phyloP scores from a whole-genome alignment of 2,888 invertebrate species.

The Amphimallon solstitiale region DNA sequence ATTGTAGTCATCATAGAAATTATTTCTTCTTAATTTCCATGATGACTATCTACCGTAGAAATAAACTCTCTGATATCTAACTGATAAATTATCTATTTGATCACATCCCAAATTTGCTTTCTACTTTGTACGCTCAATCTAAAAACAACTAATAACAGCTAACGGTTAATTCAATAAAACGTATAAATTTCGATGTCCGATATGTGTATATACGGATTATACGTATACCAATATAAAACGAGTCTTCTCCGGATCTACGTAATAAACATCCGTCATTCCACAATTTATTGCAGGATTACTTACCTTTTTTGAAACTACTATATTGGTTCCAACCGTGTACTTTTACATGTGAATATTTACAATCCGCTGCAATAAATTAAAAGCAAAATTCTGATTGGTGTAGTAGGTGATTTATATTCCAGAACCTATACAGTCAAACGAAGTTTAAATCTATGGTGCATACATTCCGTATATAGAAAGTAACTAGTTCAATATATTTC shows the following conservation, averaged over 20 bases:
- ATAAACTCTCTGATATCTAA: too few species aligned
- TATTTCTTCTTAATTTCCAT: too few species aligned
- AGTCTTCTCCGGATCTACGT: background rate
- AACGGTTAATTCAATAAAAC: constrained; percentile 9
- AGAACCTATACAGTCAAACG: background rate
- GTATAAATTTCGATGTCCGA: constrained; percentile 12
- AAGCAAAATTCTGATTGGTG: constrained; percentile 14
- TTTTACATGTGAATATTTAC: background rate
- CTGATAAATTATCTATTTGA: background rate
- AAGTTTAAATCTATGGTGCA: constrained; percentile 2
- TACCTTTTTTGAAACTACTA: constrained; percentile 10
- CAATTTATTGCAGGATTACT: constrained; percentile 9
- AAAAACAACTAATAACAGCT: background rate
- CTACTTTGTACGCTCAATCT: background rate
- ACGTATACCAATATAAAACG: constrained; percentile 18
- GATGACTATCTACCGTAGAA: too few species aligned
- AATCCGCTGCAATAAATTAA: constrained; percentile 20
- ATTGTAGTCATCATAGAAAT: too few species aligned
- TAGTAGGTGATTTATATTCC: constrained; percentile 9
- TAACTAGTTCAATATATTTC: background rate
- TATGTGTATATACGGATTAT: too few species aligned
- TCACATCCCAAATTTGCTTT: too few species aligned
- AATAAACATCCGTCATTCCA: constrained; percentile 12
- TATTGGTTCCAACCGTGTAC: background rate
- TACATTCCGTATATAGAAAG: background rate